A percentile compares a stretch with the other conserved stretches of the same genome.
Conservation (phyloP, 2,113 vertebrate species). For the Salvelinus fontinalis region DNA sequence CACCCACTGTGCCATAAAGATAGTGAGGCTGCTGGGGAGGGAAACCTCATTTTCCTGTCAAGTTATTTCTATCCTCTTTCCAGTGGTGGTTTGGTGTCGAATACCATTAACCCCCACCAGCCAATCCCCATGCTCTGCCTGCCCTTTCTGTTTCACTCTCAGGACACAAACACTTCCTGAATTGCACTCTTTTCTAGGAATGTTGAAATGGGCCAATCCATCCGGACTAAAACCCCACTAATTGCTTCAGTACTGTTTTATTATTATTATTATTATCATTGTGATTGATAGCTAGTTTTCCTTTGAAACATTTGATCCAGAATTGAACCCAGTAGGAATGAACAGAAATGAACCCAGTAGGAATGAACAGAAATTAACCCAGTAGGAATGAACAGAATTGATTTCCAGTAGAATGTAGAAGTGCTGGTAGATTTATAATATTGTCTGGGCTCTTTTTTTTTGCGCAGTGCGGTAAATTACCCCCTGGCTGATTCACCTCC, state of each 20-base stretch:
- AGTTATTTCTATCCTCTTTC: no score
- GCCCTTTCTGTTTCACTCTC: neutral
- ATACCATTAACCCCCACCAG: no score
- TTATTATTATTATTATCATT: neutral
- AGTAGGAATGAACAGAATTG: constrained; percentile 50
- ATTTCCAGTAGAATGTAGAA: constrained; percentile 61
- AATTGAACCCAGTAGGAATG: constrained; percentile 25
- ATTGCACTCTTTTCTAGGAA: neutral
- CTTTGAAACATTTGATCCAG: constrained; percentile 27
- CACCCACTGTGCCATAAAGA: no score
- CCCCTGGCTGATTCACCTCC: constrained; percentile 61
- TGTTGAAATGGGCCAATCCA: constrained; percentile 2
- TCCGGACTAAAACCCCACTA: neutral
- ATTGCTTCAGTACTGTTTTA: neutral
- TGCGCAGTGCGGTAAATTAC: constrained; percentile 75
- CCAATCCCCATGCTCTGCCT: no score
- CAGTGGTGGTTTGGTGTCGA: no score
- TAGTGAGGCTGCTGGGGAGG: no score
- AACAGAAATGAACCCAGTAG: constrained; percentile 30
- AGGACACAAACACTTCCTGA: neutral
- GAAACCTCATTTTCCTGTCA: no score
- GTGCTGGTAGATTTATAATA: constrained; percentile 59
- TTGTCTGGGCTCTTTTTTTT: constrained; percentile 53
- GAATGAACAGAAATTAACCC: constrained; percentile 39
- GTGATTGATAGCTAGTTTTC: constrained; percentile 7